These are phyloP conservation scores for Heliconius nattereri DNA, from an alignment of 1,140 invertebrate genomes.

Conservation along the genomic window DNA sequence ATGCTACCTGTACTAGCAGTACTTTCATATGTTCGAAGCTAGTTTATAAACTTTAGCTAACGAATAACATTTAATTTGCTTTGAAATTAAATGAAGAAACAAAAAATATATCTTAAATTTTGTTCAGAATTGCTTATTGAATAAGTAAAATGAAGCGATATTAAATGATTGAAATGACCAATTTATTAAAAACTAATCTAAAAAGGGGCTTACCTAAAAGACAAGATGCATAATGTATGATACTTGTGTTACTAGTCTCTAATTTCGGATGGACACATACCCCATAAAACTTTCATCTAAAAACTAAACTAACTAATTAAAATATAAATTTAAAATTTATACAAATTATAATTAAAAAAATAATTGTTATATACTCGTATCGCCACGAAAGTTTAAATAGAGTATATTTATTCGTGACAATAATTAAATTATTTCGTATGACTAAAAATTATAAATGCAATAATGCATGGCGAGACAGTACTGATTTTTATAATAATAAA, in stretches of 20 bases:
- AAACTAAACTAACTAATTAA: conserved; percentile 16
- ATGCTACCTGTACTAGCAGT: background rate
- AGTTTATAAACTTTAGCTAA: conserved; percentile 20
- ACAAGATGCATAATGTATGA: conserved; percentile 42
- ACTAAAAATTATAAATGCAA: conserved; percentile 35
- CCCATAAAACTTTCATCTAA: conserved; percentile 20
- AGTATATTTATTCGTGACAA: background rate
- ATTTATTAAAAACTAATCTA: conserved; percentile 2
- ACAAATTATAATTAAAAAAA: background rate
- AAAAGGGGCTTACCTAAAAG: conserved; percentile 27
- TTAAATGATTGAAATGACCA: background rate
- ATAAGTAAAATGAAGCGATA: background rate
- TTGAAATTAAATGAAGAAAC: background rate
- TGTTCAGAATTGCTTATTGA: background rate
- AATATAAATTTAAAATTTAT: conserved; percentile 11
- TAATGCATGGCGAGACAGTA: conserved; percentile 17
- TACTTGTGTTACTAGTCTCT: conserved; percentile 20
- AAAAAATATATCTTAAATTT: background rate
- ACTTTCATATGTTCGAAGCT: conserved; percentile 13
- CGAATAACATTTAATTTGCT: background rate
- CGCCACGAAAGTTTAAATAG: conserved; percentile 24
- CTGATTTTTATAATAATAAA: conserved; percentile 25
- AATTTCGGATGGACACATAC: conserved; percentile 31
- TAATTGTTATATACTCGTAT: conserved; percentile 1
- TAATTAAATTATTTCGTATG: background rate